Conservation (phyloP, 2,113 vertebrate genomes). For the Stegastes partitus region DNA sequence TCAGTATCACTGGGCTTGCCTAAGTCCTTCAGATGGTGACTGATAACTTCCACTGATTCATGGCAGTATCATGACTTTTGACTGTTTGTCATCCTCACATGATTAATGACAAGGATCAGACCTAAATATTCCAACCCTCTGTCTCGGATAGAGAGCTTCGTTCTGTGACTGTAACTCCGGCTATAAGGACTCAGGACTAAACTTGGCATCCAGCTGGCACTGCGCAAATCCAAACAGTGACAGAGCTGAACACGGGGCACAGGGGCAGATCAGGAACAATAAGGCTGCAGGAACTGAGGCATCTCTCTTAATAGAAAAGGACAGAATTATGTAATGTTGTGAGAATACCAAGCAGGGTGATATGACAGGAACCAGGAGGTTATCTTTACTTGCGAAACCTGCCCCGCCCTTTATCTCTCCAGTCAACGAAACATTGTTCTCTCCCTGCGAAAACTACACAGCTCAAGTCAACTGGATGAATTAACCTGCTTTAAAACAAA, state of each 20-base stretch:
- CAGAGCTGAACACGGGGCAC: neutral
- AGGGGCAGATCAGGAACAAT: neutral
- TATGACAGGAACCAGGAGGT: constrained; percentile 28
- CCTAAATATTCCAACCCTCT: neutral
- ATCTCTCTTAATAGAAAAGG: neutral
- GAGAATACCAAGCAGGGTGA: neutral
- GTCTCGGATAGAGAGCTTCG: neutral
- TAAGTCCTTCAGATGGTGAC: constrained; percentile 21
- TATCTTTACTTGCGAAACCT: constrained; percentile 68
- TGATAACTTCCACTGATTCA: constrained; percentile 63
- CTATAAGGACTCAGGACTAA: neutral
- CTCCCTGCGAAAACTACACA: constrained; percentile 1
- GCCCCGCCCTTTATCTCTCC: constrained; percentile 74
- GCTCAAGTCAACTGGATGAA: neutral
- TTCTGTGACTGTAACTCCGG: too few relatives aligned
- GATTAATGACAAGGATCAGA: neutral
- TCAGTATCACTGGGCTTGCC: neutral
- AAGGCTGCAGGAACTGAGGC: neutral
- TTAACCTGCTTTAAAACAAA: neutral
- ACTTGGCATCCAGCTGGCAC: constrained; percentile 56
- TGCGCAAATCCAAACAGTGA: constrained; percentile 36
- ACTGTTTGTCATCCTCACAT: constrained; percentile 2
- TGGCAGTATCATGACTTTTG: neutral
- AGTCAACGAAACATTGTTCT: constrained; percentile 10
- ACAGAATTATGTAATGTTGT: neutral